Evolutionary conservation across 2,113 vertebrate species (phyloP), one percentile per base, ranked within the genome.

Genomic region (Macheiramphus alcinus): DNA sequence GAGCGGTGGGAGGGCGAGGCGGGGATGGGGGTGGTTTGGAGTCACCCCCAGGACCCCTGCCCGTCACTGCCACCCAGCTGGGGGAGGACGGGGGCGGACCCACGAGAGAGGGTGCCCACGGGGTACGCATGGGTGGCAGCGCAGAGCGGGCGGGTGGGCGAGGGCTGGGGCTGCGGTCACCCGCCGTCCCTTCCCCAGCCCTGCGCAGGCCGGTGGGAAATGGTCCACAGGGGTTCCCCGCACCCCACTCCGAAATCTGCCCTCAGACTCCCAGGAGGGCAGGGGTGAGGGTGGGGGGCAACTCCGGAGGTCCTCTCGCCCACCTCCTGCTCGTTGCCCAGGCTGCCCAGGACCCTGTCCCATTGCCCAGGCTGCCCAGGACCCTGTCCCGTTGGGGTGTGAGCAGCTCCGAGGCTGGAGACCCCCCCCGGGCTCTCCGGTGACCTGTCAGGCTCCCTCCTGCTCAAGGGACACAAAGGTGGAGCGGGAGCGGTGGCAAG

Each of bases 131-230:
- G 68, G 53, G 38, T 27, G 81, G 7, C 58, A 75, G 45, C 2
- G 5, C 31, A 21, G 26, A 63, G 68, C 1, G 0, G 52, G 71
- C 0, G 0, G 70, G 65, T 4, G 29, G 55, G n/a, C 0, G 5
- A 70, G n/a, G n/a, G 13, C 27, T 43, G 56, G 15, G 32, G 50
- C 42, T 56, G 58, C 1, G 2, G 31, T 16, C 42, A 62, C 25
- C 21, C 1, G 0, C 6, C 25, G 34, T 11, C 34, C 61, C 26
- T 52, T 66, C 34, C 25, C 56, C 66, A 61, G 58, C 73, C 38
- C 17, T 4, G 21, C 27, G 11, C 36, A 14, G 62, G 26, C 36
- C 3, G 3, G 6, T 2, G 29, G 19, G 38, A 45, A 36, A 21
- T 12, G 19, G 5, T 7, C n/a, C 58, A 3, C 53, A 6, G 32